Evolutionary conservation across 1,140 invertebrate species (phyloP).

Genomic region (Diorhabda carinulata): DNA sequence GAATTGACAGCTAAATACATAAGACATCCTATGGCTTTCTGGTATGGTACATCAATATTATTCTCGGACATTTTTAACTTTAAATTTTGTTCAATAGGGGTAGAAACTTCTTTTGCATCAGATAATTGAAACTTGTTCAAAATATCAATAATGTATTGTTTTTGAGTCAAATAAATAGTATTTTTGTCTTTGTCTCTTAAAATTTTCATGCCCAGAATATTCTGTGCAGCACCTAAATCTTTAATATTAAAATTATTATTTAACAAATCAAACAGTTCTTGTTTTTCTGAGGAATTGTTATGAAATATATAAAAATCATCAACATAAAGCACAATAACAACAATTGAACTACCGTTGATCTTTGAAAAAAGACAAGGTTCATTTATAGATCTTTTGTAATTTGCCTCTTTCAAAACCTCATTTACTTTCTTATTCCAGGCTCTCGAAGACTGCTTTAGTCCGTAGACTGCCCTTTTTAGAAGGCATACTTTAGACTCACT

Average conservation of each 20-base stretch:
- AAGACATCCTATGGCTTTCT: slow-evolving; percentile 7
- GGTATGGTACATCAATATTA: slow-evolving; percentile 4
- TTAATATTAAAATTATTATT: slow-evolving; percentile 32
- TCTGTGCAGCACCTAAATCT: slow-evolving; percentile 23
- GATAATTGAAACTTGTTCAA: slow-evolving; percentile 8
- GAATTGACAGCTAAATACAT: slow-evolving; percentile 7
- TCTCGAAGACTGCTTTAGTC: no score
- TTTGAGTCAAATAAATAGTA: slow-evolving; percentile 18
- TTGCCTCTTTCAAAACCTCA: slow-evolving; percentile 40
- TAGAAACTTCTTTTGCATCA: slow-evolving; percentile 5
- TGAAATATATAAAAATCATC: slow-evolving; percentile 44
- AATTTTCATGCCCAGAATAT: slow-evolving; percentile 30
- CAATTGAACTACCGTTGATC: slow-evolving; percentile 27
- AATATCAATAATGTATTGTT: slow-evolving; percentile 8
- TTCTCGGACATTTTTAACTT: slow-evolving; percentile 3
- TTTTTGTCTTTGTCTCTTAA: neutral
- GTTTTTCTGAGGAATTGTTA: slow-evolving; percentile 30
- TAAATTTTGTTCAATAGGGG: slow-evolving; percentile 6
- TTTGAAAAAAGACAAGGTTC: slow-evolving; percentile 44
- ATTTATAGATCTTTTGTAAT: slow-evolving; percentile 37
- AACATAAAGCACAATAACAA: slow-evolving; percentile 40
- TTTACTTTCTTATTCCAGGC: no score
- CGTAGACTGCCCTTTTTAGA: slow-evolving; percentile 42
- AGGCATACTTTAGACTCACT: slow-evolving; percentile 36
- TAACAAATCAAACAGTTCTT: slow-evolving; percentile 26